Conservation (phyloP, 1,140 invertebrate genomes). For the Archivesica marissinica region DNA sequence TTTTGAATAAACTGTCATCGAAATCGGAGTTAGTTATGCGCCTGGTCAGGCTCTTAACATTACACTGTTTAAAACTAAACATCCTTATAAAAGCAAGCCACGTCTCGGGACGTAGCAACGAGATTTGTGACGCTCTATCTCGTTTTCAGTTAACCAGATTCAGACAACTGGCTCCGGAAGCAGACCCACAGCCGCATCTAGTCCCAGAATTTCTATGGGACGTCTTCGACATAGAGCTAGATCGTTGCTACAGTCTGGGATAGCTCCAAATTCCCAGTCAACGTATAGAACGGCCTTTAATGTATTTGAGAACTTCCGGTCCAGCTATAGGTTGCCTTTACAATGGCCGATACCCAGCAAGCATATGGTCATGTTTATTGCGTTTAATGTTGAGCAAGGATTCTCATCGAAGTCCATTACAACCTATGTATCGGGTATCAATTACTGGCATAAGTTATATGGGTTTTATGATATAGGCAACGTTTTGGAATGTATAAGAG, state of each 20-base stretch:
- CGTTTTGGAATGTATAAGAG: too few species aligned
- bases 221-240: background rate
- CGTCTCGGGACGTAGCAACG: background rate
- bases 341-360: background rate
- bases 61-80: constrained; percentile 10
- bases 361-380: background rate
- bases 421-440: background rate
- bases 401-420: background rate
- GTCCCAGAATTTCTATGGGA: constrained; percentile 19
- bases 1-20: constrained; percentile 35
- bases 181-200: background rate
- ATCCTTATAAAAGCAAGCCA: constrained; percentile 1
- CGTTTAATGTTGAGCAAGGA: background rate
- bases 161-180: constrained; percentile 32
- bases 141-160: constrained; percentile 22
- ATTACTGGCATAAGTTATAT: too few species aligned
- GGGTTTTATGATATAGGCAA: too few species aligned
- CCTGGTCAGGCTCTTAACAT: background rate
- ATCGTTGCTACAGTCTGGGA: background rate
- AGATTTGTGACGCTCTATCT: constrained; percentile 22
- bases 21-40: constrained; percentile 25
- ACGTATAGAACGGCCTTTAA: too few species aligned
- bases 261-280: constrained; percentile 3
- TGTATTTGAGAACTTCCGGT: background rate
- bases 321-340: background rate